Percentiles rank a stretch among this genome's conserved stretches.
Conservation (phyloP, 2,797 vertebrate genomes). For the Crypturellus tataupa region DNA sequence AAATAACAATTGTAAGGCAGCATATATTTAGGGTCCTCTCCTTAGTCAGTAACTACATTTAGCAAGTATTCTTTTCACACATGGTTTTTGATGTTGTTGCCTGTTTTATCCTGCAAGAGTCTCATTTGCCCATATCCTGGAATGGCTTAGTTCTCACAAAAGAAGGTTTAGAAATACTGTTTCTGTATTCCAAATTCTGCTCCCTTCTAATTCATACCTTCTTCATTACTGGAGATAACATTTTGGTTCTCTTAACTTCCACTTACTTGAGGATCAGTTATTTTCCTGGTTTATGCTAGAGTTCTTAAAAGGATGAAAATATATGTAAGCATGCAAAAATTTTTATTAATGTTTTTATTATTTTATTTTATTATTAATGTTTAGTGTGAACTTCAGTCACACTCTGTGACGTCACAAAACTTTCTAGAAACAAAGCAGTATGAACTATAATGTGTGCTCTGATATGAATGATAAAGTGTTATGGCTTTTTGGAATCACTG, state of each 20-base stretch:
- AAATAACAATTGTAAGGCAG: background rate
- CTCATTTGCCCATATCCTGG: background rate
- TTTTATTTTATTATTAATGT: conserved; percentile 13
- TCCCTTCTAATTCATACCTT: background rate
- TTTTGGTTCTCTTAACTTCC: background rate
- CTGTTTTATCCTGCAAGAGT: background rate
- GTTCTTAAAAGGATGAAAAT: background rate
- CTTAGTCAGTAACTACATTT: background rate
- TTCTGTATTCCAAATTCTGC: background rate
- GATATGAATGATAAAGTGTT: conserved; percentile 42
- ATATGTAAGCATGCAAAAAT: background rate
- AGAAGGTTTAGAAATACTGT: background rate
- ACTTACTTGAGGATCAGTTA: background rate
- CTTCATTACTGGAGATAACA: background rate
- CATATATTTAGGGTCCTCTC: background rate
- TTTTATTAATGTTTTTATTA: conserved; percentile 27
- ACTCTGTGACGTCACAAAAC: conserved; percentile 6
- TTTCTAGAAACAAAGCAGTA: conserved; percentile 52
- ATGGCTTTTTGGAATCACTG: conserved; percentile 47
- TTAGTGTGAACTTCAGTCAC: background rate
- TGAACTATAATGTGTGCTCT: background rate
- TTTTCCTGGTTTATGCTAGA: background rate
- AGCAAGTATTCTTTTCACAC: background rate
- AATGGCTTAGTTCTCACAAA: background rate
- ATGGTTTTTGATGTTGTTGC: background rate